A percentile compares a stretch with the other conserved stretches of the same genome.
phyloP scores from a whole-genome alignment of 2,797 vertebrate genomes.

The Orestias chungarensis region DNA sequence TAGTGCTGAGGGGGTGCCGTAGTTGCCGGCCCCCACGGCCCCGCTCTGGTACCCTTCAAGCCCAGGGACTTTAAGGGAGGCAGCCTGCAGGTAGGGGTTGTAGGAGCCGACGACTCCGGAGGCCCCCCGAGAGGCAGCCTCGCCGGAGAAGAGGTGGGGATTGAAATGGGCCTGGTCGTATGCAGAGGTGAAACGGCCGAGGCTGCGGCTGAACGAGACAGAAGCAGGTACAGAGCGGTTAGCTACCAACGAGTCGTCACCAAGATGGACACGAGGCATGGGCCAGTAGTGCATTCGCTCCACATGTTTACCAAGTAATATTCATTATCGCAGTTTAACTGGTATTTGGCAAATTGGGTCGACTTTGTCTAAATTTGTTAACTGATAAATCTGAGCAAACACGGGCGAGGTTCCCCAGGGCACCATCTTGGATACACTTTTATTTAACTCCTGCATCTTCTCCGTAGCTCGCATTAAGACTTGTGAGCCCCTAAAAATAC shows the following conservation, averaged over 20 bases:
- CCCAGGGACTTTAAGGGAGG: slow-evolving; percentile 89
- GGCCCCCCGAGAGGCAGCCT: slow-evolving; percentile 69
- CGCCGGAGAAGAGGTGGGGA: slow-evolving; percentile 89
- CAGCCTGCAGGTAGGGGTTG: slow-evolving; percentile 84
- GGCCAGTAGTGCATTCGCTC: background rate
- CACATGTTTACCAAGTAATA: too few relatives aligned
- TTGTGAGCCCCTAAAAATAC: too few relatives aligned
- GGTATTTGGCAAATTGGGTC: background rate
- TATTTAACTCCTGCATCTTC: background rate
- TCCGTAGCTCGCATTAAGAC: background rate
- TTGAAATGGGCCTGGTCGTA: slow-evolving; percentile 94
- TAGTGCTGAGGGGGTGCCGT: slow-evolving; percentile 88
- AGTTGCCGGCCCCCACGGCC: slow-evolving; percentile 70
- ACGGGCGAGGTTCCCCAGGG: background rate
- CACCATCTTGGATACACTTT: background rate
- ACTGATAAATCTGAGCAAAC: background rate
- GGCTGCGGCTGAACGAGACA: slow-evolving; percentile 80
- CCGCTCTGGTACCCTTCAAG: slow-evolving; percentile 88
- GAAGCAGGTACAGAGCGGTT: slow-evolving; percentile 24
- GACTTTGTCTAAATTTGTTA: background rate
- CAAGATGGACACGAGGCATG: slow-evolving; percentile 4
- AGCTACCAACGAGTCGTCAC: slow-evolving; percentile 4
- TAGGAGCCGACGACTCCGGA: slow-evolving; percentile 76
- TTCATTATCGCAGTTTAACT: background rate
- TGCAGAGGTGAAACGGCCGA: slow-evolving; percentile 86